Evolutionary conservation across 2,113 vertebrate species (phyloP).

Genomic region (Microtus pennsylvanicus): DNA sequence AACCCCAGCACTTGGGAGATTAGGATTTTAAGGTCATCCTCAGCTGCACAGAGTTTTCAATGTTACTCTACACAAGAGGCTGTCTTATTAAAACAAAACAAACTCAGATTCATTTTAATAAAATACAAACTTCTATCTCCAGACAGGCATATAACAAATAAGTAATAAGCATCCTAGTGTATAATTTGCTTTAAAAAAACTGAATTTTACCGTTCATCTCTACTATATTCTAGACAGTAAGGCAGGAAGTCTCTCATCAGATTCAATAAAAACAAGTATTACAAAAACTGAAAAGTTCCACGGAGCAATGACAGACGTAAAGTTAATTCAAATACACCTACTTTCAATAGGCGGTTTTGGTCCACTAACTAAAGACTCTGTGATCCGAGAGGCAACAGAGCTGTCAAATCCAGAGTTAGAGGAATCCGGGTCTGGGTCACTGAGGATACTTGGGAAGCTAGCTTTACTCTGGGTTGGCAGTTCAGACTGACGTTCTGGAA

Average conservation of each 20-base stretch:
- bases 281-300: constrained; percentile 8
- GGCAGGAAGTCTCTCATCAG: constrained; percentile 31
- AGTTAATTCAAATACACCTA: constrained; percentile 83
- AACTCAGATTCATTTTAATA: neutral
- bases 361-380: constrained; percentile 96
- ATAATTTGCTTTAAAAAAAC: neutral
- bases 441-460: constrained; percentile 97
- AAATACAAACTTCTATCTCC: constrained; percentile 31
- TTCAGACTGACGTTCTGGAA: constrained; percentile 96
- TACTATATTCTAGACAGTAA: neutral
- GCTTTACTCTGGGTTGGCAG: constrained; percentile 98
- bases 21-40: neutral
- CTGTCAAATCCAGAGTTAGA: constrained; percentile 99
- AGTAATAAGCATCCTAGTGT: neutral
- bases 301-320: neutral
- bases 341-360: constrained; percentile 98
- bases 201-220: neutral
- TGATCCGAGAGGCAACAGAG: constrained; percentile 98
- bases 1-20: neutral
- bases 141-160: neutral
- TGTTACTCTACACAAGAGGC: neutral
- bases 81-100: neutral
- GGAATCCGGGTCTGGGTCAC: constrained; percentile 98
- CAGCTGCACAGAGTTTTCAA: neutral
- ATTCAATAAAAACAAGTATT: constrained; percentile 33